Evolutionary conservation across 2,113 vertebrate genomes (phyloP), one percentile per base, ranked within the genome.

Genomic region (Hystrix brachyura): DNA sequence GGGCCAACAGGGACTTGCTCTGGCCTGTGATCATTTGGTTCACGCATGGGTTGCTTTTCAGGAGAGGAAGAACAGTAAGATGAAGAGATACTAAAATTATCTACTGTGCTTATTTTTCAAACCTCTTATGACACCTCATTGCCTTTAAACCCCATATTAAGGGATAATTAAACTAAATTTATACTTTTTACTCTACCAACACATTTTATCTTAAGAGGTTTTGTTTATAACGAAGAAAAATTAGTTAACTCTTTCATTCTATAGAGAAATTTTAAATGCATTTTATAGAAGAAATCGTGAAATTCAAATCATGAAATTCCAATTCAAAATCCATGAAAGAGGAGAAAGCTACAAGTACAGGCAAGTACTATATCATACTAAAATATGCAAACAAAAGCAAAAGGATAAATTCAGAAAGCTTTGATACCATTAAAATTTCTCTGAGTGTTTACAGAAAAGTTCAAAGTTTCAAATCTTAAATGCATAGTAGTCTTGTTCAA

Each of bases 321-420:
- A 76, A 62, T 71, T 71, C 19, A 89, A 71, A 92, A 80, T 94
- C 21, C 14, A 92, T 90, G 32, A 85, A 81, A 85, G 51, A 89
- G 5, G 23, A 92, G 43, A 6, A 89, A 76, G 13, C 18, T 74
- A 82, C n/a, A 71, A 34, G 23, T 76, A 51, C 0, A 81, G 17
- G 17, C 13, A 95, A 57, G 34, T 53, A 72, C 60, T 64, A 64
- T 65, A 88, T 55, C 19, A 67, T 60, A 29, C 19, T 88, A 84
- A 94, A 64, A 92, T 60, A 82, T 29, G 76, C 6, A 92, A 80
- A 74, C 10, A 57, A 91, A 88, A 91, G 23, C n/a, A 94, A 96
- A 93, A 96, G 91, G 3, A 17, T 64, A 88, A 92, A 90, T 87
- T 92, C 3, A 8, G 67, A 84, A 91, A 55, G 32, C 29, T 72